These are phyloP conservation scores for Halocynthia aurantium DNA, from an alignment of 23 tunicate genomes.

Conservation along the genomic window DNA sequence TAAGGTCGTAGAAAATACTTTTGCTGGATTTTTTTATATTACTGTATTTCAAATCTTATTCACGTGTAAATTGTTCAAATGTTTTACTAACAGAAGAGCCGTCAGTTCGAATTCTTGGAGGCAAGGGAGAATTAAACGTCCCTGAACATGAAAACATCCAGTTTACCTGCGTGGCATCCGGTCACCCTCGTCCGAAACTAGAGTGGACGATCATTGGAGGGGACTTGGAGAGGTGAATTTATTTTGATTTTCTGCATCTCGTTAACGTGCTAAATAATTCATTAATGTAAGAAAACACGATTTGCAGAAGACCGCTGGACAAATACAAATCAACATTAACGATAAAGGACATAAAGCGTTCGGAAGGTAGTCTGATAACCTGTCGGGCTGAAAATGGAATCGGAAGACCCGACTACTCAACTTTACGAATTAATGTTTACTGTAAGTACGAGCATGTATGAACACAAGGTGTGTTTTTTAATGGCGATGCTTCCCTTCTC, in stretches of 20 bases:
- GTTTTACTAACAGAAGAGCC: too few relatives aligned
- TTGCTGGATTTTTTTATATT: too few relatives aligned
- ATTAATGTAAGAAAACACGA: background rate
- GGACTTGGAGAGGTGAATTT: conserved; percentile 26
- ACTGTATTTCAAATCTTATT: too few relatives aligned
- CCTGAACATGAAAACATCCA: conserved; percentile 1
- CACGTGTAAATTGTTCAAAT: too few relatives aligned
- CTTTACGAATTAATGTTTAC: conserved; percentile 36
- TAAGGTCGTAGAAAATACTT: too few relatives aligned
- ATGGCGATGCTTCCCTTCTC: background rate
- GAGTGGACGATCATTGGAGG: conserved; percentile 44
- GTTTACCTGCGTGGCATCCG: conserved; percentile 38
- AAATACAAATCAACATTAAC: conserved; percentile 18
- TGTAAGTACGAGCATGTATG: conserved; percentile 27
- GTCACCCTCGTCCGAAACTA: conserved; percentile 55
- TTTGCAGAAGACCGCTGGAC: conserved; percentile 35
- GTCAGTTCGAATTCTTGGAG: too few relatives aligned
- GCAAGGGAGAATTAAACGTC: too few relatives aligned
- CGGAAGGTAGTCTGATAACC: conserved; percentile 34
- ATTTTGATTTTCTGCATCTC: background rate
- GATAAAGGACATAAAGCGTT: conserved; percentile 14
- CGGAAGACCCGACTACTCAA: conserved; percentile 33
- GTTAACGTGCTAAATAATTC: too few relatives aligned
- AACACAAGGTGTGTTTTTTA: background rate
- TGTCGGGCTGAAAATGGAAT: conserved; percentile 69